Percentiles rank a stretch among this genome's conserved stretches.
Conservation (phyloP, 2,888 invertebrate species). For the Drosophila macrothrix region DNA sequence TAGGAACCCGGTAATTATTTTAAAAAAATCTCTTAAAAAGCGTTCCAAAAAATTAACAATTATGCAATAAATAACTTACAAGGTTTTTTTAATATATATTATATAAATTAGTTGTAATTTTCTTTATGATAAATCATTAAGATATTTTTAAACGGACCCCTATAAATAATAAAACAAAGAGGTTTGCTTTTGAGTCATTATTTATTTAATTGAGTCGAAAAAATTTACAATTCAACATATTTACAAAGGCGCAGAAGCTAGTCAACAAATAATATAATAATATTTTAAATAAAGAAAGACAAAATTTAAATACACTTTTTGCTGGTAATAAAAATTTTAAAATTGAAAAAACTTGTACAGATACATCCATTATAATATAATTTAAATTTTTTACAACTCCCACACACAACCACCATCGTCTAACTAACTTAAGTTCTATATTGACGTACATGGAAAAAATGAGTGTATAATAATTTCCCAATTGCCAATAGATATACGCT, state of each 20-base stretch:
- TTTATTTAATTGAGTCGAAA: no score
- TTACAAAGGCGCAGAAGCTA: not conserved
- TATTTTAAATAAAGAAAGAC: not conserved
- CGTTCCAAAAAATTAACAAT: not conserved
- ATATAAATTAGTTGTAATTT: no score
- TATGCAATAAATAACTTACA: not conserved
- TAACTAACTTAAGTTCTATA: not conserved
- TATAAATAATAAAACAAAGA: no score
- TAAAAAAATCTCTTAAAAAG: not conserved
- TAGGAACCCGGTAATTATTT: not conserved
- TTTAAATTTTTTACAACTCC: not conserved
- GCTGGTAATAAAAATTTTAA: not conserved
- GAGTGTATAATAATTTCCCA: slow-evolving; percentile 49
- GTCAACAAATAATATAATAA: not conserved
- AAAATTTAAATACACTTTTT: not conserved
- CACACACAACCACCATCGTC: not conserved
- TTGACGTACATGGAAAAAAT: slow-evolving; percentile 1
- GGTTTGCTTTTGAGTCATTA: no score
- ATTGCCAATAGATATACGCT: slow-evolving; percentile 86
- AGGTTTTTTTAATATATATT: no score
- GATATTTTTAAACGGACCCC: no score
- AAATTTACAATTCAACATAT: not conserved
- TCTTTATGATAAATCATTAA: no score
- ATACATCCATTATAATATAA: not conserved
- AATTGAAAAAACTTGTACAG: not conserved